A percentile compares a stretch with the other conserved stretches of the same genome.
These are phyloP conservation scores for Rhinogobius similis DNA, from an alignment of 2,113 vertebrate genomes.

Conservation along the genomic window DNA sequence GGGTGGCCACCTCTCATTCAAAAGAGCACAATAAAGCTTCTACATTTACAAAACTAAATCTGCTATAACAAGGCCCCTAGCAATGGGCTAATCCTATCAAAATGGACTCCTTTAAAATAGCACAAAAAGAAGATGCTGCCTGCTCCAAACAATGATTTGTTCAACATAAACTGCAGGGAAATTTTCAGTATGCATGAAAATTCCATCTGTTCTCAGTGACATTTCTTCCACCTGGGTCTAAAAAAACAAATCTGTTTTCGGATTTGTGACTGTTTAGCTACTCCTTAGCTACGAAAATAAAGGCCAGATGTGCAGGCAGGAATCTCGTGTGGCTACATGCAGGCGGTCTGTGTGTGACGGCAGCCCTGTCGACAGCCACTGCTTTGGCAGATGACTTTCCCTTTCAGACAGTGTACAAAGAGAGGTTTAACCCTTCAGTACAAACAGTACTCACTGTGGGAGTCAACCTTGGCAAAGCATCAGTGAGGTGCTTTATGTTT, in stretches of 20 bases:
- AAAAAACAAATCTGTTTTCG: conserved; percentile 73
- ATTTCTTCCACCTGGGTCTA: conserved; percentile 75
- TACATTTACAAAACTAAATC: conserved; percentile 76
- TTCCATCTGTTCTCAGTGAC: conserved; percentile 50
- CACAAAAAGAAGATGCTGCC: conserved; percentile 68
- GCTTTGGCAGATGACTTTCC: conserved; percentile 71
- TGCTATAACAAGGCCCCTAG: conserved; percentile 73
- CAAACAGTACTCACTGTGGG: conserved; percentile 49
- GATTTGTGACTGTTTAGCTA: conserved; percentile 73
- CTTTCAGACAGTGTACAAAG: conserved; percentile 71
- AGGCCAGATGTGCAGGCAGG: conserved; percentile 73
- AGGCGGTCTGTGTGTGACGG: conserved; percentile 64
- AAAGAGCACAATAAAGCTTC: conserved; percentile 70
- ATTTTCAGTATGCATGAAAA: conserved; percentile 54
- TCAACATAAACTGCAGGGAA: conserved; percentile 70
- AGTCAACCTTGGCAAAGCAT: conserved; percentile 57
- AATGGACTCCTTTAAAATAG: conserved; percentile 75
- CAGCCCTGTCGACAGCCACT: conserved; percentile 66
- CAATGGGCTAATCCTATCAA: conserved; percentile 78
- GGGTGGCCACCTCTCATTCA: conserved; percentile 76
- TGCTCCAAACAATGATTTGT: conserved; percentile 71
- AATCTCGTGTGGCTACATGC: conserved; percentile 78
- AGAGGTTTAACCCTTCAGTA: conserved; percentile 72
- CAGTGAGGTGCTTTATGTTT: conserved; percentile 30
- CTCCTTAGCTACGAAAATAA: conserved; percentile 77